phyloP scores from a whole-genome alignment of 2,888 invertebrate species.

The Eristalinus aeneus region DNA sequence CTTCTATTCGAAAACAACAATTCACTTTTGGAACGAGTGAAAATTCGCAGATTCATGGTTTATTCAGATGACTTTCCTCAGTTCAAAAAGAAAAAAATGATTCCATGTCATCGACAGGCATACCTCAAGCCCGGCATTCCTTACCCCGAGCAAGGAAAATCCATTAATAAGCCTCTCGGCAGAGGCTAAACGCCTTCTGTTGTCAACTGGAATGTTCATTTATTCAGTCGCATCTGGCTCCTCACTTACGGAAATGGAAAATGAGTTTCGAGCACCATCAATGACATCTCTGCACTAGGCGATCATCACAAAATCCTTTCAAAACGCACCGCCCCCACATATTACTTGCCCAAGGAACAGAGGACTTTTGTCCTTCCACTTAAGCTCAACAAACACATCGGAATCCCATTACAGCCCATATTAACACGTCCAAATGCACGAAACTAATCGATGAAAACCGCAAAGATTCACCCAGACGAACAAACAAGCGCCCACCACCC shows the following conservation, averaged over 20 bases:
- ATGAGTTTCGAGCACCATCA: background rate
- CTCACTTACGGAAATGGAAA: background rate
- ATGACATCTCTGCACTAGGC: background rate
- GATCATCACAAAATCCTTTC: background rate
- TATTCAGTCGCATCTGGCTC: background rate
- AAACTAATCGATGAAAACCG: conserved; percentile 23
- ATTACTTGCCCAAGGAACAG: background rate
- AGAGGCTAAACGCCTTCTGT: background rate
- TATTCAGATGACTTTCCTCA: too few species aligned
- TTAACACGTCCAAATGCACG: conserved; percentile 51
- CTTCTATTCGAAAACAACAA: too few species aligned
- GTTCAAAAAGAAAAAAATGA: too few species aligned
- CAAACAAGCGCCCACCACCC: background rate
- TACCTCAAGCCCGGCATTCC: too few species aligned
- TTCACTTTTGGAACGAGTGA: too few species aligned
- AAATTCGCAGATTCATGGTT: too few species aligned
- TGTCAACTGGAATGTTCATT: background rate
- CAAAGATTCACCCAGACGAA: conserved; percentile 17
- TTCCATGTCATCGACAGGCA: too few species aligned
- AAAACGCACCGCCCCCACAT: background rate
- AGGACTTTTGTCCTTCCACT: background rate
- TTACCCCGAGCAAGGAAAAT: background rate
- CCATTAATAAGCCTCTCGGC: background rate
- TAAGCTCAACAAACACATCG: conserved; percentile 24
- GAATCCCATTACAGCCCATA: conserved; percentile 49